Conservation (phyloP, 2,888 invertebrate genomes). For the Melanophora roralis region DNA sequence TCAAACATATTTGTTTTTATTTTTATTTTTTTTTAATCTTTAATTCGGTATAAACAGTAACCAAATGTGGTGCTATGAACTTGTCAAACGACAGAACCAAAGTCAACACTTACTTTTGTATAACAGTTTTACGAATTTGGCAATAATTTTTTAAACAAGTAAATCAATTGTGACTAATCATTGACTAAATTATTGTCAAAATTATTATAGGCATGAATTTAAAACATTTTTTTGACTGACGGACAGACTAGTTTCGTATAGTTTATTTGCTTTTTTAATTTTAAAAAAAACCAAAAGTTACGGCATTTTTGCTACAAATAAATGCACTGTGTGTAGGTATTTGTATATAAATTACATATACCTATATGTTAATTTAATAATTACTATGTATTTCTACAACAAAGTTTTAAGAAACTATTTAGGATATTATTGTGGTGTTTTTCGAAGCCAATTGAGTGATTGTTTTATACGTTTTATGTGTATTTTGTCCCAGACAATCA, state of each 20-base stretch:
- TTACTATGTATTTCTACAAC: no score
- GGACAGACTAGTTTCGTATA: conserved; percentile 15
- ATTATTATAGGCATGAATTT: neutral
- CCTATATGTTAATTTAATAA: no score
- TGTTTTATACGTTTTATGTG: no score
- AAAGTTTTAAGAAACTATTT: no score
- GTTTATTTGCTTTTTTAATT: neutral
- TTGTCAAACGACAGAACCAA: conserved; percentile 17
- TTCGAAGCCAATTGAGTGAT: no score
- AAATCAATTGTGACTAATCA: conserved; percentile 41
- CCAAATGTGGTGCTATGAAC: conserved; percentile 7
- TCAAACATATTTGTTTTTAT: neutral
- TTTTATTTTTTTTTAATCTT: neutral
- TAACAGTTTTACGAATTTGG: conserved; percentile 52
- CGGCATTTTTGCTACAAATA: conserved; percentile 6
- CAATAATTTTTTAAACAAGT: conserved; percentile 12
- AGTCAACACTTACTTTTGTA: conserved; percentile 37
- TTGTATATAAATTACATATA: neutral
- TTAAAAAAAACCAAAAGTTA: conserved; percentile 5
- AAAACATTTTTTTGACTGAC: neutral
- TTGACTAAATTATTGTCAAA: conserved; percentile 5
- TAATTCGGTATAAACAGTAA: neutral
- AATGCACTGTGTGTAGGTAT: neutral
- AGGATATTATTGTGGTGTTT: no score
- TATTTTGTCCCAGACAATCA: no score